Evolutionary conservation across 2,113 vertebrate genomes (phyloP).

Genomic region (Psittacula cyanocephala): DNA sequence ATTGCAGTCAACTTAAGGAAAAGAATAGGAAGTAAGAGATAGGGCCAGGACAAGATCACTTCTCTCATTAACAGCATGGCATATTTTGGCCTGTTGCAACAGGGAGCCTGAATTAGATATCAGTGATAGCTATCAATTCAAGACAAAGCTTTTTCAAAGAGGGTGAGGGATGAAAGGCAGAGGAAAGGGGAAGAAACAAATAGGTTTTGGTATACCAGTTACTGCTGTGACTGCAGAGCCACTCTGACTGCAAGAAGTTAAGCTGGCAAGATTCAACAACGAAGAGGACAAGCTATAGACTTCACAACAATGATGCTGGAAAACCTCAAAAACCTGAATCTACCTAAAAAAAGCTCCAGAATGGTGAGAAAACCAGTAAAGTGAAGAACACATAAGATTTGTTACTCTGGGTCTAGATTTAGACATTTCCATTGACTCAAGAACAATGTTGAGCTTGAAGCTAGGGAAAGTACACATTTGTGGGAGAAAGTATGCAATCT

Average conservation of each 20-base stretch:
- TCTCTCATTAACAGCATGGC: not conserved
- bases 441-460: not conserved
- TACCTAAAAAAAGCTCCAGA: not conserved
- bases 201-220: not conserved
- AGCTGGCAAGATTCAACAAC: not conserved
- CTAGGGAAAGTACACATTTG: not conserved
- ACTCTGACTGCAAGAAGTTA: accelerated
- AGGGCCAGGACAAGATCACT: not conserved
- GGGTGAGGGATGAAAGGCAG: accelerated
- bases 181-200: not conserved
- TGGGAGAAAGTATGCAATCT: not conserved
- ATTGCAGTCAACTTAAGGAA: not conserved
- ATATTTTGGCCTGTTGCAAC: not conserved
- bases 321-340: not conserved
- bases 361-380: not conserved
- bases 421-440: not conserved
- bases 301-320: not conserved
- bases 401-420: not conserved
- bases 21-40: not conserved
- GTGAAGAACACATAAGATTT: not conserved
- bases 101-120: not conserved
- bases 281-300: not conserved
- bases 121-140: not conserved
- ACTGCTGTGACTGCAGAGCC: not conserved
- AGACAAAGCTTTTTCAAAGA: not conserved